phyloP scores from a whole-genome alignment of 2,113 vertebrate species.

The Orthonyx spaldingii region DNA sequence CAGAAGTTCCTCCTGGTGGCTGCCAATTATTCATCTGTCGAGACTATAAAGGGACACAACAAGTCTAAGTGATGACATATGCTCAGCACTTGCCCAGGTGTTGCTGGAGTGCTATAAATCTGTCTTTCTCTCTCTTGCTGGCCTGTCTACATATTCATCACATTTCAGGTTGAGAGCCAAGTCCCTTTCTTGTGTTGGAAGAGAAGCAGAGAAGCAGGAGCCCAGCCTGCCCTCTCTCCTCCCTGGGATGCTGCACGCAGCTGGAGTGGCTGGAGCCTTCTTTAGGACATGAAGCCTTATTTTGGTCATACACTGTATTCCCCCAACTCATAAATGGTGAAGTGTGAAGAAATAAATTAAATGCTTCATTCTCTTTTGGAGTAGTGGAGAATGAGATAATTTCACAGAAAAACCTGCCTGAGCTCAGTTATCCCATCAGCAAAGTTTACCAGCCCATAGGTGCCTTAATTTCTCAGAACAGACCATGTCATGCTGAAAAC shows the following conservation, averaged over 20 bases:
- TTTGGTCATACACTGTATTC: not conserved
- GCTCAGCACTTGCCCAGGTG: conserved; percentile 16
- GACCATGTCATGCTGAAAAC: not conserved
- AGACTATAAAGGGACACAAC: not conserved
- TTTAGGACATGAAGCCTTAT: not conserved
- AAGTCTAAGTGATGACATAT: not conserved
- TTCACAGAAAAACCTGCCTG: not conserved
- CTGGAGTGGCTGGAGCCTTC: not conserved
- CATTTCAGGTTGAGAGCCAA: not conserved
- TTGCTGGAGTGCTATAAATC: conserved; percentile 8
- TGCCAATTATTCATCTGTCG: not conserved
- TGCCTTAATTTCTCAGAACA: not conserved
- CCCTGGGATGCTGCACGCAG: not conserved
- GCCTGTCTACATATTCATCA: not conserved
- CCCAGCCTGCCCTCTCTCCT: not conserved
- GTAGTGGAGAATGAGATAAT: not conserved
- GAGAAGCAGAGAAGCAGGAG: not conserved
- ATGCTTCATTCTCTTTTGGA: not conserved
- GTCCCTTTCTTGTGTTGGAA: not conserved
- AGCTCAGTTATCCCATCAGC: not conserved
- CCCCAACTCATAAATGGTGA: not conserved
- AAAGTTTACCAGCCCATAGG: not conserved
- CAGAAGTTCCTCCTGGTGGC: not conserved
- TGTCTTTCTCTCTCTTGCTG: not conserved
- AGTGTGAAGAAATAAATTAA: not conserved